Evolutionary conservation across 1,140 invertebrate genomes (phyloP).

Genomic region (Amyelois transitella): DNA sequence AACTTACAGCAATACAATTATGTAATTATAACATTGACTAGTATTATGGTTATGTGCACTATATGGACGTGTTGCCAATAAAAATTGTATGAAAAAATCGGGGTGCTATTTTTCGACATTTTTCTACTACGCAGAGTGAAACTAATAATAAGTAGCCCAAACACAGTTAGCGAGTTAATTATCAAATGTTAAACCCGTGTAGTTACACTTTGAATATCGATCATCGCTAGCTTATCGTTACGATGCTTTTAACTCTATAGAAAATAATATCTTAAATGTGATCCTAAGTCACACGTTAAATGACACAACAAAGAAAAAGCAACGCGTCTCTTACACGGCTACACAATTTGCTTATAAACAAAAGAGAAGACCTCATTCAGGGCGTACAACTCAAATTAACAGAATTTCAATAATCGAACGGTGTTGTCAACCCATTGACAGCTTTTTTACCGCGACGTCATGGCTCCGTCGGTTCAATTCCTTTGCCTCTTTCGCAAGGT

Average conservation of each 20-base stretch:
- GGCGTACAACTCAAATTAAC: conserved; percentile 18
- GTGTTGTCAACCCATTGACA: conserved; percentile 65
- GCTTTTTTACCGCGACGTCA: conserved; percentile 60
- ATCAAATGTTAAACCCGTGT: too few species aligned
- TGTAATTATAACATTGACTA: conserved; percentile 19
- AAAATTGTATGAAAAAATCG: conserved; percentile 21
- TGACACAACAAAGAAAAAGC: background rate
- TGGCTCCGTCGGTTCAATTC: conserved; percentile 62
- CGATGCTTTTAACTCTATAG: too few species aligned
- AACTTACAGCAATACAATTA: background rate
- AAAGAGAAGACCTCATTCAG: background rate
- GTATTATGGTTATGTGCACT: conserved; percentile 26
- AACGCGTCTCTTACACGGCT: background rate
- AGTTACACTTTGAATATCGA: conserved; percentile 2
- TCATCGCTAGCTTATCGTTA: background rate
- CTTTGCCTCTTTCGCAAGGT: conserved; percentile 46
- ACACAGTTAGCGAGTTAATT: too few species aligned
- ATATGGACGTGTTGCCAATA: conserved; percentile 11
- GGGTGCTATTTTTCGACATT: too few species aligned
- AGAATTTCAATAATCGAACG: conserved; percentile 25
- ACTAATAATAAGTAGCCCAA: too few species aligned
- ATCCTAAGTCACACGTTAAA: background rate
- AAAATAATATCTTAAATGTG: background rate
- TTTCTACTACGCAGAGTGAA: too few species aligned
- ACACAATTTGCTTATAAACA: background rate